Evolutionary conservation across 1,140 invertebrate species (phyloP).

Genomic region (Theocolax elegans): DNA sequence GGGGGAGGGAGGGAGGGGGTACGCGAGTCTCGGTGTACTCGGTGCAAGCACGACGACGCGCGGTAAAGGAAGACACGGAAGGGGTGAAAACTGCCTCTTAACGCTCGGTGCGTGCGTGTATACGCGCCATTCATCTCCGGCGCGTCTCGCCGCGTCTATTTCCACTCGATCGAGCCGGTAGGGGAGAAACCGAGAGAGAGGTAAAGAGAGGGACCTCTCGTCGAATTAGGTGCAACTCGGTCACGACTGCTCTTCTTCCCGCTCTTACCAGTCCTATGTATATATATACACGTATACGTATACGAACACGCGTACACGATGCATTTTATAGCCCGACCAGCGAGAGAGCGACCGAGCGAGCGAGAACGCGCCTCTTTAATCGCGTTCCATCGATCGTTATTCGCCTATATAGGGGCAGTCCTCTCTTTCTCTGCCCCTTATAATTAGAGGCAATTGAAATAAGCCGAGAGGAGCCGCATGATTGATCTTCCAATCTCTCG

Average conservation of each 20-base stretch:
- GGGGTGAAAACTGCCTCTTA: constrained; percentile 50
- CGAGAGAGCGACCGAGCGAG: too few relatives aligned
- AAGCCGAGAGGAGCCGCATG: constrained; percentile 3
- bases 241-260: too few relatives aligned
- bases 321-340: too few relatives aligned
- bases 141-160: constrained; percentile 12
- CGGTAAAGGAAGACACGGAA: background rate
- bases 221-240: constrained; percentile 6
- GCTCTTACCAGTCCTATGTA: too few relatives aligned
- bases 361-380: background rate
- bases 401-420: background rate
- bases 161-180: too few relatives aligned
- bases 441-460: constrained; percentile 37
- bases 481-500: constrained; percentile 26
- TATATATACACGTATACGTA: too few relatives aligned
- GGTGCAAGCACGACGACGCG: too few relatives aligned
- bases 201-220: background rate
- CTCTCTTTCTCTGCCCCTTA: background rate
- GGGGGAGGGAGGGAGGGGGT: constrained; percentile 6
- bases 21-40: background rate
- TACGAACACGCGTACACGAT: too few relatives aligned
- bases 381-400: constrained; percentile 5
- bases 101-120: constrained; percentile 42
- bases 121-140: constrained; percentile 11
- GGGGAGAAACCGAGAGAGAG: too few relatives aligned